These are phyloP conservation scores for Aphelenchoides avenae DNA, from an alignment of 1,140 invertebrate genomes.

Conservation along the genomic window DNA sequence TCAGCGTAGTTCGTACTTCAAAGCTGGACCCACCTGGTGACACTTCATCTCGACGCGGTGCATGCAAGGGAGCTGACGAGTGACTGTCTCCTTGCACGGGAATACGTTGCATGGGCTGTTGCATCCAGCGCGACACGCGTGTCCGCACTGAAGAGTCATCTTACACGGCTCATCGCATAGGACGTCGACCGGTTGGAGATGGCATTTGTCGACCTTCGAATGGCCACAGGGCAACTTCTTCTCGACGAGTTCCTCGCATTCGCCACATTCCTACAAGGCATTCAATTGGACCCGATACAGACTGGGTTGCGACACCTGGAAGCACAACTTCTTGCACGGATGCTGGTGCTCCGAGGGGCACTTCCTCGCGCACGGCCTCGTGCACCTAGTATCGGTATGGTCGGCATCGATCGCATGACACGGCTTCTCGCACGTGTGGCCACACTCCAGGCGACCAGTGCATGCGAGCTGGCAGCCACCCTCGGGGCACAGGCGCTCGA, in stretches of 20 bases:
- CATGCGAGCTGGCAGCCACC: conserved; percentile 22
- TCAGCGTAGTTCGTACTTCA: conserved; percentile 11
- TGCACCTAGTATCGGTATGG: too few species aligned
- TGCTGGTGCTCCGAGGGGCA: conserved; percentile 14
- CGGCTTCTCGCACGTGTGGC: conserved; percentile 21
- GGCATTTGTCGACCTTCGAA: conserved; percentile 1
- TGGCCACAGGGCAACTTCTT: conserved; percentile 26
- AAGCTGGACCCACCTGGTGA: too few species aligned
- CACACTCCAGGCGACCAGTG: conserved; percentile 25
- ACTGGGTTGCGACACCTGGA: conserved; percentile 11
- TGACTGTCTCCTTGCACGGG: conserved; percentile 21
- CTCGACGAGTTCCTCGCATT: conserved; percentile 12
- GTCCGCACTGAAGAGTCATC: conserved; percentile 18
- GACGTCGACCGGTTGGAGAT: conserved; percentile 9
- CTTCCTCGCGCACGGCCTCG: not conserved
- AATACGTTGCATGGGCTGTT: not conserved
- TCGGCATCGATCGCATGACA: conserved; percentile 24
- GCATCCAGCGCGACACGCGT: conserved; percentile 15
- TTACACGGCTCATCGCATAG: conserved; percentile 2
- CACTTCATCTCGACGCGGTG: too few species aligned
- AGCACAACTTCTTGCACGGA: conserved; percentile 33
- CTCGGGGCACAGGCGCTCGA: conserved; percentile 24
- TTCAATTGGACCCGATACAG: not conserved
- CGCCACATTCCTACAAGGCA: conserved; percentile 27
- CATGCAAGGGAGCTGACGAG: conserved; percentile 11